phyloP scores from a whole-genome alignment of 2,888 invertebrate species.

The Conistra vaccinii region DNA sequence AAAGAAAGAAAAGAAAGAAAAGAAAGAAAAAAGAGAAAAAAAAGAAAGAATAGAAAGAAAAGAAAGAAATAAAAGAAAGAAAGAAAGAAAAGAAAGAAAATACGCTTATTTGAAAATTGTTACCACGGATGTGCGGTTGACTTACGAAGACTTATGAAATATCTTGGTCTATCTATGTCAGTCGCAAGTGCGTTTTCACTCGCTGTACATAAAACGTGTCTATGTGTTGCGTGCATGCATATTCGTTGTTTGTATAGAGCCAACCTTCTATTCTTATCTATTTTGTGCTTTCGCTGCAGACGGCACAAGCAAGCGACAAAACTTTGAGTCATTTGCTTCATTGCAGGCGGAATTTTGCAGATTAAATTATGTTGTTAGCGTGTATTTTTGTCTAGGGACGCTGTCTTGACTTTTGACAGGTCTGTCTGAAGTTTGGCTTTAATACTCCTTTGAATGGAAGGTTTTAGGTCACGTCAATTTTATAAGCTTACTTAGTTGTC shows the following conservation, averaged over 20 bases:
- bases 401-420: conserved; percentile 35
- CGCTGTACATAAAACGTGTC: not conserved
- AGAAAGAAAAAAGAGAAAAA: too few relatives aligned
- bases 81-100: too few relatives aligned
- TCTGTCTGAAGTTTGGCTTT: conserved; percentile 26
- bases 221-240: not conserved
- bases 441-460: conserved; percentile 4
- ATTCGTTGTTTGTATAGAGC: not conserved
- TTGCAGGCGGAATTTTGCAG: conserved; percentile 41
- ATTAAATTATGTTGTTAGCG: conserved; percentile 35
- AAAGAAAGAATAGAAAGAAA: too few relatives aligned
- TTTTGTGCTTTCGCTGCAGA: conserved; percentile 4
- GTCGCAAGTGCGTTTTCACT: not conserved
- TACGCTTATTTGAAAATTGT: not conserved
- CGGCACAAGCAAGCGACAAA: conserved; percentile 24
- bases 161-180: not conserved
- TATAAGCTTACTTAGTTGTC: not conserved
- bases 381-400: conserved; percentile 33
- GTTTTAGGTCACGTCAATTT: not conserved
- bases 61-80: too few relatives aligned
- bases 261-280: not conserved
- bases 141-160: not conserved
- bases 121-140: not conserved
- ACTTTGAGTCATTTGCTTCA: conserved; percentile 52
- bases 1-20: too few relatives aligned